Percentiles rank a stretch among this genome's conserved stretches.
These are phyloP conservation scores for Drepana arcuata DNA, from an alignment of 1,140 invertebrate species.

Conservation along the genomic window DNA sequence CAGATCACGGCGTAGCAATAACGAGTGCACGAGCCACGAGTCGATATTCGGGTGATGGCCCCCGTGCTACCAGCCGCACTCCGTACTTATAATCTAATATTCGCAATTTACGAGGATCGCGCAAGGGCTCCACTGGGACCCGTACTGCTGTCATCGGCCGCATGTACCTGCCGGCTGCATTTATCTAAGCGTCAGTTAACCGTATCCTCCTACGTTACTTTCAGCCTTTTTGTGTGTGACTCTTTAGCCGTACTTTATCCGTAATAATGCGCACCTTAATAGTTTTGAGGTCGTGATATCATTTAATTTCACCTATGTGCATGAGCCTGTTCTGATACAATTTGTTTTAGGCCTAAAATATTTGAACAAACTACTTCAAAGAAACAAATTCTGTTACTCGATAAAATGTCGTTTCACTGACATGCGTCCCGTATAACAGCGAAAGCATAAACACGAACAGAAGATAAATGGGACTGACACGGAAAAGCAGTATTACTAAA, in stretches of 20 bases:
- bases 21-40: conserved; percentile 37
- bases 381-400: too few species aligned
- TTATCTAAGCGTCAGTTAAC: conserved; percentile 36
- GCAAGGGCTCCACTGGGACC: conserved; percentile 44
- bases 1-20: conserved; percentile 47
- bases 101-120: conserved; percentile 68
- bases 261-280: too few species aligned
- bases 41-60: conserved; percentile 54
- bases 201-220: conserved; percentile 35
- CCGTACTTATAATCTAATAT: conserved; percentile 70
- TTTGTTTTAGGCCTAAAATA: too few species aligned
- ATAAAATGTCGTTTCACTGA: too few species aligned
- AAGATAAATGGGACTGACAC: conserved; percentile 15
- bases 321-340: too few species aligned
- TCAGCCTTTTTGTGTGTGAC: too few species aligned
- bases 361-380: too few species aligned
- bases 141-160: conserved; percentile 56
- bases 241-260: too few species aligned
- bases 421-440: too few species aligned
- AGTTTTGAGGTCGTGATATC: too few species aligned
- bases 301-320: too few species aligned
- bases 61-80: conserved; percentile 49
- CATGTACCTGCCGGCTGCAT: conserved; percentile 45
- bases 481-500: conserved; percentile 36
- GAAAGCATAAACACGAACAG: too few species aligned